These are phyloP conservation scores for Megalonaias nervosa DNA, from an alignment of 1,140 invertebrate species.

Conservation along the genomic window DNA sequence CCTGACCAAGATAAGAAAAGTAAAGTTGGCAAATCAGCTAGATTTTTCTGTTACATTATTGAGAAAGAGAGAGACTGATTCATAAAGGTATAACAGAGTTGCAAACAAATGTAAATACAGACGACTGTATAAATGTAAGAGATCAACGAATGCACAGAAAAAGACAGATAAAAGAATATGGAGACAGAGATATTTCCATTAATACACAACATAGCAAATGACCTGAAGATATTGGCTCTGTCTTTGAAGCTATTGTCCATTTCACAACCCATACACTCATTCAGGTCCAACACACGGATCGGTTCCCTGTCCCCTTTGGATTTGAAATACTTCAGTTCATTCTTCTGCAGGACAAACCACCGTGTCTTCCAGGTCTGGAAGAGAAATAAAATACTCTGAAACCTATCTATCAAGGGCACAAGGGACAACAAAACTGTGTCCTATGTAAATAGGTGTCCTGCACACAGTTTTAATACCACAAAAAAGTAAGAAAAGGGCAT, in stretches of 20 bases:
- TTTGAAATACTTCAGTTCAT: constrained; percentile 63
- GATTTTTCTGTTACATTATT: too few species aligned
- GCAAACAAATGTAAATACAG: neutral
- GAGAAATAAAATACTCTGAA: too few species aligned
- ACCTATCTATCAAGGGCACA: too few species aligned
- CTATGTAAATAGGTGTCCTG: too few species aligned
- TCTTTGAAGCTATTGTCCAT: constrained; percentile 38
- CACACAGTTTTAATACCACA: too few species aligned
- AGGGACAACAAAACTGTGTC: too few species aligned
- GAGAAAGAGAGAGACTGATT: neutral
- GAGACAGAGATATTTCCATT: neutral
- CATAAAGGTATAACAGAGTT: neutral
- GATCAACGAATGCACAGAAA: too few species aligned
- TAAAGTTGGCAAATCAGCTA: too few species aligned
- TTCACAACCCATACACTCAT: constrained; percentile 53
- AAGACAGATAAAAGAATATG: neutral
- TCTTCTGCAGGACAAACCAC: constrained; percentile 61
- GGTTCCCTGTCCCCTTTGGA: constrained; percentile 48
- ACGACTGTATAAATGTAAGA: too few species aligned
- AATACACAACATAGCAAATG: neutral
- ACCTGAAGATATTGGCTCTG: constrained; percentile 50
- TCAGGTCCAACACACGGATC: constrained; percentile 57
- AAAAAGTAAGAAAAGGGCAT: too few species aligned
- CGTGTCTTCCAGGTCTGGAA: constrained; percentile 56
- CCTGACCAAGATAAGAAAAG: too few species aligned